Base-by-base conservation (phyloP, 2,113 vertebrate species). In the Peromyscus californicus region DNA sequence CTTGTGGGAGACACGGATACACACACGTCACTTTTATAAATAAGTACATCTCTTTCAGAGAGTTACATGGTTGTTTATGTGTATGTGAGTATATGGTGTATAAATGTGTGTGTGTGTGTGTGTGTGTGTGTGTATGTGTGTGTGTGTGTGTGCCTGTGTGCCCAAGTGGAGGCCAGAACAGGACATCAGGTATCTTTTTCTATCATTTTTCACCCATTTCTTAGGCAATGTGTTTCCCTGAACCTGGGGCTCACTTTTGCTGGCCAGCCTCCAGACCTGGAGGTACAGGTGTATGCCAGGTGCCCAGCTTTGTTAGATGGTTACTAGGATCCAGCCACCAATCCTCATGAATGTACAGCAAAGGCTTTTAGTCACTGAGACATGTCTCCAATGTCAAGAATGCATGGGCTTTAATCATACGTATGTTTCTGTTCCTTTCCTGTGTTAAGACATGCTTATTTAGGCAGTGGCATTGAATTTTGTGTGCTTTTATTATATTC, bases 1-100 rank as follows among this genome's bases (percentile, higher is more conserved):
- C 33, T 57, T 59, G 1, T 36, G 10, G 5, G 51, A 19, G 11
- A 36, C 2, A 42, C 0, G 4, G 10, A 70, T 10, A 59, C 2
- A 65, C 10, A 59, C 7, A 74, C 12, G 16, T 31, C 59, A 42
- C 45, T 65, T 22, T 84, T 31, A 83, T 82, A 84, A 79, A 39
- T 45, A 76, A 80, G 3, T 65, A 39, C 6, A 78, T 21, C 33
- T 94, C 36, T 82, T 87, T 74, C 94, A 21, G 12, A 61, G 7
- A 24, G 19, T 5, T 63, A 16, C 39, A 29, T 31, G n/a, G 7
- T 63, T 63, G n/a, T 84, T 63, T 39, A 19, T 84, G n/a, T 45
- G 59, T 31, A 5, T 42, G 2, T 42, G 36, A 39, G 22, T 16
- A 15, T 61, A 61, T 26, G 33, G 33, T 57, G 10, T n/a, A 3